Conservation (phyloP, 2,888 invertebrate species). For the Lydus trimaculatus region DNA sequence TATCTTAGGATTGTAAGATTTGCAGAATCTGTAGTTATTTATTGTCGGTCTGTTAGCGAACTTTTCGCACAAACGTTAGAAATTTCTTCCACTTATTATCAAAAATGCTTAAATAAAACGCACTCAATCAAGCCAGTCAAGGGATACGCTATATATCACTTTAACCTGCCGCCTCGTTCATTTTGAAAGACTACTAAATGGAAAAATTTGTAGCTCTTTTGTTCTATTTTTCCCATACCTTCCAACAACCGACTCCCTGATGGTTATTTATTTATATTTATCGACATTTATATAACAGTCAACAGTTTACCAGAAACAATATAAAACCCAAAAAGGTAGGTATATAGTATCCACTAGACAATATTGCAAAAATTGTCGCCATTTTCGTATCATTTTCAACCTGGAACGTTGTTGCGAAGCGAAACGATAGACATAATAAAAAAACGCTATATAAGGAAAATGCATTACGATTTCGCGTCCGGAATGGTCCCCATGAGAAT, state of each 20-base stretch:
- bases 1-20: too few relatives aligned
- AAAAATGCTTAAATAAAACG: too few relatives aligned
- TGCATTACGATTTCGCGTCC: slow-evolving; percentile 60
- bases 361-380: slow-evolving; percentile 60
- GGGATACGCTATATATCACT: too few relatives aligned
- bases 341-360: slow-evolving; percentile 35
- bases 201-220: not conserved
- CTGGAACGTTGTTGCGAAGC: slow-evolving; percentile 38
- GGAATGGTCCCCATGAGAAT: slow-evolving; percentile 58
- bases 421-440: slow-evolving; percentile 61
- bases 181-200: not conserved
- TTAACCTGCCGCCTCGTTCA: not conserved
- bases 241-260: not conserved
- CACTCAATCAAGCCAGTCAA: too few relatives aligned
- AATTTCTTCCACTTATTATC: too few relatives aligned
- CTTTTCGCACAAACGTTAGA: too few relatives aligned
- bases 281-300: not conserved
- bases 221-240: not conserved
- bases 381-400: slow-evolving; percentile 46
- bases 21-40: too few relatives aligned
- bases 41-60: too few relatives aligned
- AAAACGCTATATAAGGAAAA: slow-evolving; percentile 62
- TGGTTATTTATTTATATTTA: not conserved
- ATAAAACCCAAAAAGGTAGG: not conserved
- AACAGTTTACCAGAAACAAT: not conserved